Evolutionary conservation across 2,113 vertebrate species (phyloP).

Genomic region (Eurypyga helias): DNA sequence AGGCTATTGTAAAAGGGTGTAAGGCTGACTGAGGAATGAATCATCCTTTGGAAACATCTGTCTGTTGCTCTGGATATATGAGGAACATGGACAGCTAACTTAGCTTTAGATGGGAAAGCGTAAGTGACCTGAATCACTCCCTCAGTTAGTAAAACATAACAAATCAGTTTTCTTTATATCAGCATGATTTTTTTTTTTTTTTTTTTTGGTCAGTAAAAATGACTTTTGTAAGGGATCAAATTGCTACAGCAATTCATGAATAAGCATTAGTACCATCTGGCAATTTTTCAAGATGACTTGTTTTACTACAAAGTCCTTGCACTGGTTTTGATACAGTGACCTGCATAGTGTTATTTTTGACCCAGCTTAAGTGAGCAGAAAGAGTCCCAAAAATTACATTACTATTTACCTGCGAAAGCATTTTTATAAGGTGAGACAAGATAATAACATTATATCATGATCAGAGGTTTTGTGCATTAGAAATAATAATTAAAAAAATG

Average conservation of each 20-base stretch:
- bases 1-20: background rate
- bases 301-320: constrained; percentile 9
- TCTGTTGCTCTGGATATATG: background rate
- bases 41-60: background rate
- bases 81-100: background rate
- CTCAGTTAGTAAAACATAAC: background rate
- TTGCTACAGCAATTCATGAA: background rate
- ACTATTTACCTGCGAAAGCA: constrained; percentile 2
- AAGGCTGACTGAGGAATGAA: background rate
- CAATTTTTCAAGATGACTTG: constrained; percentile 25
- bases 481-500: background rate
- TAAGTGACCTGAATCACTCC: background rate
- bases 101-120: background rate
- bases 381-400: background rate
- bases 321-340: constrained; percentile 25
- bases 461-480: background rate
- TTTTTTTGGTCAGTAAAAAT: background rate
- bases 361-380: constrained; percentile 18
- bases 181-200: background rate
- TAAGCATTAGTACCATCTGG: constrained; percentile 20
- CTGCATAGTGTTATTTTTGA: background rate
- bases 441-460: background rate
- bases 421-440: constrained; percentile 14
- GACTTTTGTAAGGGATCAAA: background rate
- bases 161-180: background rate